Evolutionary conservation across 2,797 vertebrate genomes (phyloP), one percentile per base, ranked within the genome.

Genomic region (Tokudaia tokunoshimensis): DNA sequence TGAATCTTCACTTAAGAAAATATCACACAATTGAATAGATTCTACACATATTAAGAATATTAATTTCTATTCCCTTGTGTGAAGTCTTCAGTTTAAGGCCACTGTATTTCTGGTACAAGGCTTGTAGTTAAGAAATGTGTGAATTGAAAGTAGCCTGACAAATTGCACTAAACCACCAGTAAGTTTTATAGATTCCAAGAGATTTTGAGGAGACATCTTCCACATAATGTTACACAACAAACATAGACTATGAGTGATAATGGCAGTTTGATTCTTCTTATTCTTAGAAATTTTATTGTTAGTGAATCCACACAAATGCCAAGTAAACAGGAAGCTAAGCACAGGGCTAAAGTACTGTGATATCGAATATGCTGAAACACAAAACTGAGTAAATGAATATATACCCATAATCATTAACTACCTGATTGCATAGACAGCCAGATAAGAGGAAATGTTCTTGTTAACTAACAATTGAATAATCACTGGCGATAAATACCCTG

Each of bases 1-100:
- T 92, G 67, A 75, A 92, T 95, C 74, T 93, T 91, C 26, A 57
- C 79, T 96, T 94, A 93, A 15, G n/a, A 94, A 20, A 15, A 22
- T 76, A 93, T 91, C 86, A 94, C 89, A 8, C 93, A 96, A 92
- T 61, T 89, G 26, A 92, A 88, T 84, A n/a, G 7, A 70, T 87
- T 50, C 9, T 55, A 65, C 22, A 92, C 10, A 83, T 20, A 89
- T 2, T 52, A 94, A 34, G 63, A 82, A 67, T 95, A 92, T 47
- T 5, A 84, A 75, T 84, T 94, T 22, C 37, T 89, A 3, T 94
- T 87, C 90, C 3, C 4, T 86, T 15, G 14, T 79, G 26, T 26
- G 4, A 87, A 94, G 31, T 63, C 15, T 94, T 93, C 80, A 87
- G 13, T 12, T 75, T 72, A 70, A 92, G n/a, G 79, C 15, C 17